A percentile compares a stretch with the other conserved stretches of the same genome.
These are phyloP conservation scores for Lithodes maja DNA, from an alignment of 2,888 invertebrate genomes.

Conservation along the genomic window DNA sequence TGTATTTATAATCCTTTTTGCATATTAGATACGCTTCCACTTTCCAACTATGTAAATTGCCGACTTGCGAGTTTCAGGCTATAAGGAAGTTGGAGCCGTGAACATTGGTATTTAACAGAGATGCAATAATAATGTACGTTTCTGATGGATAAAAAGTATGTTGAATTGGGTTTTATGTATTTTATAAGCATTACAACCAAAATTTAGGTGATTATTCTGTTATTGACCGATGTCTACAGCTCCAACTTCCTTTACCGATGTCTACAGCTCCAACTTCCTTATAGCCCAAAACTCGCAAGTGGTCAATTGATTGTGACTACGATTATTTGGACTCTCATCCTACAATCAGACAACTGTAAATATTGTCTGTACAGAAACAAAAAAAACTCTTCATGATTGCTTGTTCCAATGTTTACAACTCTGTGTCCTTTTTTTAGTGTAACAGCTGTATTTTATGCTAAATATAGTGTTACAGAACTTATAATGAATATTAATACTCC, in stretches of 20 bases:
- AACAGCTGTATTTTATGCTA: constrained; percentile 67
- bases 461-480: constrained; percentile 67
- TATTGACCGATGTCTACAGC: too few relatives aligned
- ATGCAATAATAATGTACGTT: too few relatives aligned
- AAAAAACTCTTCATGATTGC: constrained; percentile 40
- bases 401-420: constrained; percentile 38
- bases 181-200: background rate
- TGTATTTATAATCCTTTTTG: constrained; percentile 20
- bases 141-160: background rate
- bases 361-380: constrained; percentile 57
- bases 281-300: too few relatives aligned
- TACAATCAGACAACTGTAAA: constrained; percentile 48
- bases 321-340: constrained; percentile 26
- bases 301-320: background rate
- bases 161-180: constrained; percentile 6
- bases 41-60: background rate
- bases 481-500: constrained; percentile 11
- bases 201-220: too few relatives aligned
- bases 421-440: constrained; percentile 64
- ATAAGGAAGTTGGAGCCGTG: too few relatives aligned
- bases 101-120: too few relatives aligned
- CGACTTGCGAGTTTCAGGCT: too few relatives aligned
- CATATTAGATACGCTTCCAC: constrained; percentile 44
- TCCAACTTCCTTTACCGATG: too few relatives aligned
- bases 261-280: too few relatives aligned